Percentiles rank a stretch among this genome's conserved stretches.
phyloP scores from a whole-genome alignment of 1,140 invertebrate genomes.

The Cephus cinctus region DNA sequence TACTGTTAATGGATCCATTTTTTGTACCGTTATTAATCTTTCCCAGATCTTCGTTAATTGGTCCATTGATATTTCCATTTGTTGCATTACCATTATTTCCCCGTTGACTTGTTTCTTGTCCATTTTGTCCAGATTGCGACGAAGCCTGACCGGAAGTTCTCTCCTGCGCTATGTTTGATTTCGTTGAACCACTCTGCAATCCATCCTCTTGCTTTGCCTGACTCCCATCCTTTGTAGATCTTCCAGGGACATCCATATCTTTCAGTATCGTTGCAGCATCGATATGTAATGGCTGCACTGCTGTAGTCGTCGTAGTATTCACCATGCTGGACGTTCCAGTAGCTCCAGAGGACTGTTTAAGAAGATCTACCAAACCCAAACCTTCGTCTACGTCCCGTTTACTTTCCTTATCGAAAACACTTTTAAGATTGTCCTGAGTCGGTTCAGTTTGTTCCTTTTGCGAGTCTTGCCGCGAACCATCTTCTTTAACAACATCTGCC shows the following conservation, averaged over 20 bases:
- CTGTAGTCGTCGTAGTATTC: conserved; percentile 48
- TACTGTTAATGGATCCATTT: neutral
- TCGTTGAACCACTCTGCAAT: no score
- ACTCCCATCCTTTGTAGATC: no score
- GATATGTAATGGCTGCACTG: conserved; percentile 46
- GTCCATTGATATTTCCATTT: neutral
- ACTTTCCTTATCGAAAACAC: no score
- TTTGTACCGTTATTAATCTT: neutral
- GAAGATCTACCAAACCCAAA: conserved; percentile 33
- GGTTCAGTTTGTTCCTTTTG: no score
- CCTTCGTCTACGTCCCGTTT: no score
- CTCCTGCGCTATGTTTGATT: no score
- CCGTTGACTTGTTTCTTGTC: neutral
- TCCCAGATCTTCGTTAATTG: neutral
- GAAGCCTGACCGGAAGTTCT: no score
- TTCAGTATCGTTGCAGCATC: conserved; percentile 18
- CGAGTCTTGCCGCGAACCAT: no score
- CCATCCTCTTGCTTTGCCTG: no score
- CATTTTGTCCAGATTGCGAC: no score
- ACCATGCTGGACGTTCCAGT: conserved; percentile 49
- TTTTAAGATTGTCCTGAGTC: no score
- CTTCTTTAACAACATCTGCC: no score
- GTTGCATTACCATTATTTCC: neutral
- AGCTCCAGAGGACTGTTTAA: conserved; percentile 39
- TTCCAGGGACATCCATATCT: neutral